A percentile compares a stretch with the other conserved stretches of the same genome.
Evolutionary conservation across 2,797 vertebrate species (phyloP).

Genomic region (Sebastiscus albofasciatus): DNA sequence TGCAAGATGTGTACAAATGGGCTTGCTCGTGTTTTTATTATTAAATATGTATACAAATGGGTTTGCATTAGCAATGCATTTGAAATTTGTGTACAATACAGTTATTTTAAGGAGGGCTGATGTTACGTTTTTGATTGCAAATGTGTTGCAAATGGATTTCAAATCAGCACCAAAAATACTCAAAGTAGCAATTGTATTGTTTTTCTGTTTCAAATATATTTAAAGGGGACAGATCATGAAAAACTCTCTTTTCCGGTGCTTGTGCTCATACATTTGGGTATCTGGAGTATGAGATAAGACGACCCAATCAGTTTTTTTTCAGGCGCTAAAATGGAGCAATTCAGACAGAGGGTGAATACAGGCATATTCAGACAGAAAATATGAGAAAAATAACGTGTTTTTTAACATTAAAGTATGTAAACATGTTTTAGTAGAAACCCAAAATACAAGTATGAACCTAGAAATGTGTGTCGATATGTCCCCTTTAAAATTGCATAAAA

Average conservation of each 20-base stretch:
- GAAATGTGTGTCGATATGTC: too few species aligned
- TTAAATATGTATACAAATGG: background rate
- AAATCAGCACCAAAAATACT: background rate
- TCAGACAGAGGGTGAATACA: too few species aligned
- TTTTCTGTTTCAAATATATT: background rate
- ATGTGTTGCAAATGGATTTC: background rate
- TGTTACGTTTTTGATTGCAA: background rate
- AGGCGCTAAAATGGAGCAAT: too few species aligned
- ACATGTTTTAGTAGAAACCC: too few species aligned
- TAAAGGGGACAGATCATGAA: background rate
- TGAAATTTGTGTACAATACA: background rate
- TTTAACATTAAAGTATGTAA: too few species aligned
- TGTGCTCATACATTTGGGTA: background rate
- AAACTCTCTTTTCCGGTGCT: background rate
- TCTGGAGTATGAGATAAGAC: background rate
- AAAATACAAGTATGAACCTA: too few species aligned
- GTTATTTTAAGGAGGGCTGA: background rate
- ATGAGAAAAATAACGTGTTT: too few species aligned
- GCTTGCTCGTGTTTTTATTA: background rate
- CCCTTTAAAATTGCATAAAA: too few species aligned
- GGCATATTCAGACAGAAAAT: too few species aligned
- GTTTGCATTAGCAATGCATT: background rate
- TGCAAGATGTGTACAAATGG: background rate
- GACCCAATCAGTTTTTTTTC: too few species aligned
- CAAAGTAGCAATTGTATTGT: background rate